phyloP scores from a whole-genome alignment of 2,888 invertebrate genomes.

The Calliopum simillimum region DNA sequence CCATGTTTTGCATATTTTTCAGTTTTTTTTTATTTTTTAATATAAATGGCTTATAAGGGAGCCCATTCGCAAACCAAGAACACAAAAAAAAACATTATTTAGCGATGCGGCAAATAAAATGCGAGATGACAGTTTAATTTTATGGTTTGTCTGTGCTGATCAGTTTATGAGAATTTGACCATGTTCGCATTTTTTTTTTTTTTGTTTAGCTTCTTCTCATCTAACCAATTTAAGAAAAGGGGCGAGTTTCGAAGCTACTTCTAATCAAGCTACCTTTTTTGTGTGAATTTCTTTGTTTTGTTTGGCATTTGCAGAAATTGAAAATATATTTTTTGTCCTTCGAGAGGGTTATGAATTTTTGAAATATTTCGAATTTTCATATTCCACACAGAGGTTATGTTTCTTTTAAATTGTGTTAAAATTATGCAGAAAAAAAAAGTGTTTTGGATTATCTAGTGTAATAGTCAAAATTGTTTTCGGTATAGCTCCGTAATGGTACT shows the following conservation, averaged over 20 bases:
- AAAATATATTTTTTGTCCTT: slow-evolving; percentile 23
- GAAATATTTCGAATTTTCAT: too few relatives aligned
- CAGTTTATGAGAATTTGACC: slow-evolving; percentile 61
- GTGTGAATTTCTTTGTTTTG: neutral
- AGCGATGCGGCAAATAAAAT: slow-evolving; percentile 69
- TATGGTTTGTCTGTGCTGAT: slow-evolving; percentile 68
- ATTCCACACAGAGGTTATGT: too few relatives aligned
- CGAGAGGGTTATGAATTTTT: slow-evolving; percentile 24
- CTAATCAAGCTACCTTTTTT: slow-evolving; percentile 8
- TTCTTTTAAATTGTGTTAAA: too few relatives aligned
- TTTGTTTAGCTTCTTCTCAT: slow-evolving; percentile 16
- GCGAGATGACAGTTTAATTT: slow-evolving; percentile 68
- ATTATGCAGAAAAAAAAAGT: too few relatives aligned
- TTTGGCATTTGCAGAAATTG: slow-evolving; percentile 12
- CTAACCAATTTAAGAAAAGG: slow-evolving; percentile 24
- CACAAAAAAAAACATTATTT: slow-evolving; percentile 26
- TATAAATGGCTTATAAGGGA: neutral
- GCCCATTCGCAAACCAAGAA: neutral
- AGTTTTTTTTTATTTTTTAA: slow-evolving; percentile 23
- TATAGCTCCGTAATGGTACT: too few relatives aligned
- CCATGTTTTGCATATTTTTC: slow-evolving; percentile 20
- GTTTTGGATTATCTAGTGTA: too few relatives aligned
- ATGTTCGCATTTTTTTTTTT: neutral
- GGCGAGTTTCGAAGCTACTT: slow-evolving; percentile 26
- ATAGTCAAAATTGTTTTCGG: too few relatives aligned